phyloP scores from a whole-genome alignment of 2,888 invertebrate species.

The Drosophila borealis region DNA sequence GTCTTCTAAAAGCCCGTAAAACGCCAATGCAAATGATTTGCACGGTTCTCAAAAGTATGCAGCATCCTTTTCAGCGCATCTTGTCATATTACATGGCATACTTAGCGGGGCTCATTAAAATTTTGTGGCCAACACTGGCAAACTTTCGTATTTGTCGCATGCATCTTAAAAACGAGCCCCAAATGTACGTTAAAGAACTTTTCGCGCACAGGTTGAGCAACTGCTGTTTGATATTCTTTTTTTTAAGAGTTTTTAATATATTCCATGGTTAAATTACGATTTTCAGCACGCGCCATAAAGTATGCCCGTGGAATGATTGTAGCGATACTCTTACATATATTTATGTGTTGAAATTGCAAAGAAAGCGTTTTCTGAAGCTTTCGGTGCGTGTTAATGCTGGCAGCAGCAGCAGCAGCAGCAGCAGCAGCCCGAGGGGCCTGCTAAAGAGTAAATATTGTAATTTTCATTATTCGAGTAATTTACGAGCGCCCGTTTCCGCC shows the following conservation, averaged over 20 bases:
- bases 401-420: constrained; percentile 2
- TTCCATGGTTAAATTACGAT: constrained; percentile 33
- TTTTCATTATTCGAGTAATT: constrained; percentile 78
- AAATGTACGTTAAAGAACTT: background rate
- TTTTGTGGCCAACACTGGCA: background rate
- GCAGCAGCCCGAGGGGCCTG: constrained; percentile 8
- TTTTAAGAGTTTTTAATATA: constrained; percentile 31
- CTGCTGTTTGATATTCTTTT: background rate
- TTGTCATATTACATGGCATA: background rate
- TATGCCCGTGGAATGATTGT: background rate
- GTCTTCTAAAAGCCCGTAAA: constrained; percentile 9
- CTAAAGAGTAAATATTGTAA: constrained; percentile 75
- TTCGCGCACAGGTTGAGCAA: background rate
- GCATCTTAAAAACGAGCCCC: constrained; percentile 17
- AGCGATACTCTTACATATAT: background rate
- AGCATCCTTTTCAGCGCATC: constrained; percentile 35
- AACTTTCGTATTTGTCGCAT: constrained; percentile 30
- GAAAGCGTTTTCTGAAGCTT: constrained; percentile 33
- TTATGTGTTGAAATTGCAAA: constrained; percentile 6
- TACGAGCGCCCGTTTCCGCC: constrained; percentile 69
- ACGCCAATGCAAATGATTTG: constrained; percentile 10
- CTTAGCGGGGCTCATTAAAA: constrained; percentile 18
- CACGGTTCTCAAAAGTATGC: constrained; percentile 22
- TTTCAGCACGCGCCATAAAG: constrained; percentile 18
- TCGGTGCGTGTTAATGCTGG: constrained; percentile 15